These are phyloP conservation scores for Lophius americanus DNA, from an alignment of 2,797 vertebrate genomes.

Conservation along the genomic window DNA sequence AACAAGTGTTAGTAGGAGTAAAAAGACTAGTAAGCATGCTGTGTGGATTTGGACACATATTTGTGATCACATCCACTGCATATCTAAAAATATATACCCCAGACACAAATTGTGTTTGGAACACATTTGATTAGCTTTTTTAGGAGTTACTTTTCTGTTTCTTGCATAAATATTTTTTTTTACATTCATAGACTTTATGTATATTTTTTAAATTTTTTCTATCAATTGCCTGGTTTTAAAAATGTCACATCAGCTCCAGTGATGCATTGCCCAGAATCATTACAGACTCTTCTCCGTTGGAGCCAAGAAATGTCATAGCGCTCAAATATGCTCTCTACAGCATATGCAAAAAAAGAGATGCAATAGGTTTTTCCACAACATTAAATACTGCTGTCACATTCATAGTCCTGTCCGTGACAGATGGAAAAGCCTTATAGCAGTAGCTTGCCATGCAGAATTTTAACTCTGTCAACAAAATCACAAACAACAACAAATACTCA, in stretches of 20 bases:
- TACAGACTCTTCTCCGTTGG: slow-evolving; percentile 27
- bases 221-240: slow-evolving; percentile 7
- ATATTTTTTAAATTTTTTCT: background rate
- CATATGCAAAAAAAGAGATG: slow-evolving; percentile 23
- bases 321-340: slow-evolving; percentile 30
- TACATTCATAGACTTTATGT: background rate
- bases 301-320: slow-evolving; percentile 20
- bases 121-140: background rate
- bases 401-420: slow-evolving; percentile 26
- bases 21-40: slow-evolving; percentile 6
- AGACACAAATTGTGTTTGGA: background rate
- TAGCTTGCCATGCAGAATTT: slow-evolving; percentile 40
- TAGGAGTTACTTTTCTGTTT: background rate
- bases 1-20: slow-evolving; percentile 4
- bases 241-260: slow-evolving; percentile 38
- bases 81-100: no score
- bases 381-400: slow-evolving; percentile 37
- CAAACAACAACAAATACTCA: slow-evolving; percentile 43
- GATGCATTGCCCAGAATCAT: slow-evolving; percentile 13
- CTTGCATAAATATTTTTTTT: slow-evolving; percentile 1
- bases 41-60: slow-evolving; percentile 1
- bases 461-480: slow-evolving; percentile 28
- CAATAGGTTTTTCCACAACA: slow-evolving; percentile 27
- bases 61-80: no score
- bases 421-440: slow-evolving; percentile 32